These are phyloP conservation scores for Epinephelus malabaricus DNA, from an alignment of 2,797 vertebrate genomes.

Conservation along the genomic window DNA sequence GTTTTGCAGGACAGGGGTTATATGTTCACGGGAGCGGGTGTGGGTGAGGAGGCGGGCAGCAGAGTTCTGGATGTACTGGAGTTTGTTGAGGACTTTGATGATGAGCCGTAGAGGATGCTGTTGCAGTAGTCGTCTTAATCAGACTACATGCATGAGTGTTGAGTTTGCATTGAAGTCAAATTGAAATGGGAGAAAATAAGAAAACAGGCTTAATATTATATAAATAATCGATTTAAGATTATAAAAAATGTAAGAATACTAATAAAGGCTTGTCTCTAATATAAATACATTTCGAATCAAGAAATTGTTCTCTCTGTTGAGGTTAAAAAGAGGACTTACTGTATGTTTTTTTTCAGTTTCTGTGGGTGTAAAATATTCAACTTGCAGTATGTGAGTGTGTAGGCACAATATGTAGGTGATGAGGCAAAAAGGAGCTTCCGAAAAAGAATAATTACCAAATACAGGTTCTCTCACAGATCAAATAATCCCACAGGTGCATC, in stretches of 20 bases:
- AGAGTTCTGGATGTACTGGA: no score
- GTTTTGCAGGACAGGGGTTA: no score
- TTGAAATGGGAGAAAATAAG: neutral
- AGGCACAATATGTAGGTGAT: neutral
- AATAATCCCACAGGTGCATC: constrained; percentile 10
- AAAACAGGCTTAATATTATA: neutral
- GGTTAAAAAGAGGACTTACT: neutral
- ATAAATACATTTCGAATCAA: neutral
- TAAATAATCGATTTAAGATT: neutral
- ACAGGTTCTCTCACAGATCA: neutral
- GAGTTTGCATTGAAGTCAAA: neutral
- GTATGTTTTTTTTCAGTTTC: neutral
- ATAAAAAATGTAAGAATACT: neutral
- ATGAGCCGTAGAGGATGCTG: no score
- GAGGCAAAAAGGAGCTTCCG: neutral
- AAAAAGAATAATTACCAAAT: constrained; percentile 5
- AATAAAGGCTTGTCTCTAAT: neutral
- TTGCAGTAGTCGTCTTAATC: neutral
- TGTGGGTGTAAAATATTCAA: neutral
- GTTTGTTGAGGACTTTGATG: no score
- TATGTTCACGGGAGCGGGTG: no score
- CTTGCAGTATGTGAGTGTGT: neutral
- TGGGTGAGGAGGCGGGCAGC: no score
- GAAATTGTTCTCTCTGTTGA: neutral
- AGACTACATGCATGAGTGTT: neutral